These are phyloP conservation scores for Drosophila pseudotakahashii DNA, from an alignment of 2,888 invertebrate genomes.

Conservation along the genomic window DNA sequence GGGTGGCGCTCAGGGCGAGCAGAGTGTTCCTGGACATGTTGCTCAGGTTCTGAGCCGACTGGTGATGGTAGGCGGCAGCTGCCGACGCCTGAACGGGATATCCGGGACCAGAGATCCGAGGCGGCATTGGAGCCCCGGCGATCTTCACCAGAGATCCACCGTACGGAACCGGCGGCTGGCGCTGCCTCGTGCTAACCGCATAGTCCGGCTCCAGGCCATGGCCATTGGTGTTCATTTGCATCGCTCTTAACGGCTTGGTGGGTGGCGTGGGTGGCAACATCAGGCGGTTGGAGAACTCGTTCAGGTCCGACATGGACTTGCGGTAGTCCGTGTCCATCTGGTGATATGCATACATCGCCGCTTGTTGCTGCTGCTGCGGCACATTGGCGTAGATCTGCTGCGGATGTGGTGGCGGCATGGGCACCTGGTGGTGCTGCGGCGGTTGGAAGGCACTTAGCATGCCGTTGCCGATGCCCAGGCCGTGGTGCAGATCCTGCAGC, in stretches of 20 bases:
- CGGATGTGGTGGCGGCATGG: slow-evolving; percentile 20
- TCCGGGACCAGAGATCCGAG: slow-evolving; percentile 38
- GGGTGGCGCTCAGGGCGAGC: slow-evolving; percentile 90
- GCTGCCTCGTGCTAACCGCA: slow-evolving; percentile 64
- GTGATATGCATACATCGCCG: slow-evolving; percentile 65
- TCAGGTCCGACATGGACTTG: slow-evolving; percentile 87
- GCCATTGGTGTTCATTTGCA: slow-evolving; percentile 67
- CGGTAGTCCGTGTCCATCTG: slow-evolving; percentile 85
- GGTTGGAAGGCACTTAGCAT: slow-evolving; percentile 61
- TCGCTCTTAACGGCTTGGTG: slow-evolving; percentile 86
- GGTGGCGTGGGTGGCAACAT: slow-evolving; percentile 85
- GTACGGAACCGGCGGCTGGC: slow-evolving; percentile 49
- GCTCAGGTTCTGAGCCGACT: slow-evolving; percentile 77
- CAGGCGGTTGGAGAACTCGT: slow-evolving; percentile 84
- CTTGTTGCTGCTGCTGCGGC: slow-evolving; percentile 71
- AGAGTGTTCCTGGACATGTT: slow-evolving; percentile 90
- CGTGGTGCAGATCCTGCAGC: slow-evolving; percentile 86
- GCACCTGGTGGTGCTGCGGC: slow-evolving; percentile 70
- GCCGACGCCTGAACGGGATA: slow-evolving; percentile 47
- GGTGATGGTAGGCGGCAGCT: slow-evolving; percentile 71
- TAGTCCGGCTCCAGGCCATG: slow-evolving; percentile 61
- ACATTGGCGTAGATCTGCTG: slow-evolving; percentile 68
- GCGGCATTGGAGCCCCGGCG: slow-evolving; percentile 61
- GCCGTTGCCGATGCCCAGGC: slow-evolving; percentile 63
- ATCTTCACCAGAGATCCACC: slow-evolving; percentile 81